phyloP scores from a whole-genome alignment of 2,113 vertebrate species.

The Pseudorhombus dupliciocellatus region DNA sequence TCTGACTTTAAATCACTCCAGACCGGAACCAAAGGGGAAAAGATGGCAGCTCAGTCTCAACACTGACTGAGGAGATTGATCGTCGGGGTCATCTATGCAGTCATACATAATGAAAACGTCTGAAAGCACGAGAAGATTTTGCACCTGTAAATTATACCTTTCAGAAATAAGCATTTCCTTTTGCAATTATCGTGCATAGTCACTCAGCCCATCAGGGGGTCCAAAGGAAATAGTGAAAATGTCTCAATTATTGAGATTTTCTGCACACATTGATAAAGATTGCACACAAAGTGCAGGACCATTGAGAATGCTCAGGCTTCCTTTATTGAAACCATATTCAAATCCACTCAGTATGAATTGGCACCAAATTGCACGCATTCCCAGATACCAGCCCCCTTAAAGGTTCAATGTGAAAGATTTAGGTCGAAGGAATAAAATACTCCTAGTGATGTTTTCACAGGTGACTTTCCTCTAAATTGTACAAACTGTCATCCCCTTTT shows the following conservation, averaged over 20 bases:
- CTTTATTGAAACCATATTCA: too few relatives aligned
- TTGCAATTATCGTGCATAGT: background rate
- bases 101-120: constrained; percentile 1
- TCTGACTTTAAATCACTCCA: constrained; percentile 13
- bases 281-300: background rate
- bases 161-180: background rate
- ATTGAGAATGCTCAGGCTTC: too few relatives aligned
- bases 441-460: too few relatives aligned
- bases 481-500: too few relatives aligned
- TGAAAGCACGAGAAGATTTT: constrained; percentile 1
- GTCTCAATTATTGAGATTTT: background rate
- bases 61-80: constrained; percentile 5
- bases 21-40: background rate
- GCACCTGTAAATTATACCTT: background rate
- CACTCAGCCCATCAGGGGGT: background rate
- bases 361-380: too few relatives aligned
- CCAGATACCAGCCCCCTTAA: too few relatives aligned
- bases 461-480: too few relatives aligned
- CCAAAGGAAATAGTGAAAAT: background rate
- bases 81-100: background rate
- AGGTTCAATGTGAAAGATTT: too few relatives aligned
- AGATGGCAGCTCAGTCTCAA: constrained; percentile 2
- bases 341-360: too few relatives aligned
- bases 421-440: too few relatives aligned
- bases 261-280: background rate